These are phyloP conservation scores for Poeciliopsis gracilis DNA, from an alignment of 2,797 vertebrate species.

Conservation along the genomic window DNA sequence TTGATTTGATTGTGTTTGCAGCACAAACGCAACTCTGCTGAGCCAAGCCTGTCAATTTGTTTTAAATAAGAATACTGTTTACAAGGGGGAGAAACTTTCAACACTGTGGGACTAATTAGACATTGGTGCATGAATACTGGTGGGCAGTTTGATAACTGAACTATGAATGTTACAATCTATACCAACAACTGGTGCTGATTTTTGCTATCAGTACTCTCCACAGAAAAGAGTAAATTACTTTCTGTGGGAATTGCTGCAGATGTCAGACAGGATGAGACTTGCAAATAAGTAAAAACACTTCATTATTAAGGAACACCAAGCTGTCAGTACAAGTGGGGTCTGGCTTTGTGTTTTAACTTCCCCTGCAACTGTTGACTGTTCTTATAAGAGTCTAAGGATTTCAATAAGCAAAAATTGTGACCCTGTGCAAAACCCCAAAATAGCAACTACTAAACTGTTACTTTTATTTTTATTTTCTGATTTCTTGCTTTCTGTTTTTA, in stretches of 20 bases:
- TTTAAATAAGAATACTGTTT: constrained; percentile 26
- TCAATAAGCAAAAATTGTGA: background rate
- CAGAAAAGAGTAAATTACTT: constrained; percentile 9
- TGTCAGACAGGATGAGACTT: constrained; percentile 15
- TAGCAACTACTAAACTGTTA: background rate
- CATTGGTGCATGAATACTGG: constrained; percentile 12
- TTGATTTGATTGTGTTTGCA: constrained; percentile 26
- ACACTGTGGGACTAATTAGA: constrained; percentile 33
- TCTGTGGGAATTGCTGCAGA: constrained; percentile 21
- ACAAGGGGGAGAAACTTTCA: constrained; percentile 20
- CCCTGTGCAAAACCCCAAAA: background rate
- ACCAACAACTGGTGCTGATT: background rate
- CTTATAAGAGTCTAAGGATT: background rate
- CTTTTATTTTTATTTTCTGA: background rate
- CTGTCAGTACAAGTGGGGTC: constrained; percentile 25
- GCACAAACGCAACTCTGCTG: constrained; percentile 11
- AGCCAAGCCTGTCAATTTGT: constrained; percentile 20
- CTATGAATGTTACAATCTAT: constrained; percentile 17
- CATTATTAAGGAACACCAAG: constrained; percentile 16
- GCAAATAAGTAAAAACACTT: background rate
- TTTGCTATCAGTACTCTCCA: constrained; percentile 9
- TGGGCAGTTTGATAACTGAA: constrained; percentile 23
- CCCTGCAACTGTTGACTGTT: constrained; percentile 10
- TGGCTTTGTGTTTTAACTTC: constrained; percentile 1
- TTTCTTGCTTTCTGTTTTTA: background rate